Conservation (phyloP, 2,888 invertebrate species). For the Deilephila porcellus region DNA sequence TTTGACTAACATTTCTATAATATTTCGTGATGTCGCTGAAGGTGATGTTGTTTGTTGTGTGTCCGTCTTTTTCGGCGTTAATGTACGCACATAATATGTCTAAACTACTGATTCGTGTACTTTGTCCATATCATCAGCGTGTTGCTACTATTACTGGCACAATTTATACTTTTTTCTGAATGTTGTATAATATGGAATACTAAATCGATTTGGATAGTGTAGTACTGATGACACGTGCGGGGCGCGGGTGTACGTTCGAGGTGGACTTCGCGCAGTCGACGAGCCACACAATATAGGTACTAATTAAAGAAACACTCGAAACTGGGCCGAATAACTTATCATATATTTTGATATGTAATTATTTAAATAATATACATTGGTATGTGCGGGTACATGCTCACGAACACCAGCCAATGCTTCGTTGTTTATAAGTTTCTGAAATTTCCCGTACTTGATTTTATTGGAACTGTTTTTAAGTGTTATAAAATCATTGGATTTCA, state of each 20-base stretch:
- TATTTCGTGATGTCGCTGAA: no score
- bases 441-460: not conserved
- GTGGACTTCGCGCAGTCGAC: not conserved
- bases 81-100: no score
- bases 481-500: not conserved
- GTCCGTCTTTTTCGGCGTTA: no score
- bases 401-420: no score
- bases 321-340: not conserved
- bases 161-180: no score
- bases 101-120: no score
- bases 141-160: no score
- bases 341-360: not conserved
- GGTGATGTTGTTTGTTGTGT: no score
- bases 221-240: not conserved
- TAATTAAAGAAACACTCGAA: not conserved
- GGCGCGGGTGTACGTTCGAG: not conserved
- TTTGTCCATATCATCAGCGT: no score
- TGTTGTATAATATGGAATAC: no score
- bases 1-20: no score
- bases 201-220: not conserved
- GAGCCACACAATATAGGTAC: not conserved
- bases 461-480: not conserved
- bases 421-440: no score
- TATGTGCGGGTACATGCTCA: not conserved
- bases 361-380: not conserved